Conservation (phyloP, 2,888 invertebrate species). For the Cacoxenus indagator region DNA sequence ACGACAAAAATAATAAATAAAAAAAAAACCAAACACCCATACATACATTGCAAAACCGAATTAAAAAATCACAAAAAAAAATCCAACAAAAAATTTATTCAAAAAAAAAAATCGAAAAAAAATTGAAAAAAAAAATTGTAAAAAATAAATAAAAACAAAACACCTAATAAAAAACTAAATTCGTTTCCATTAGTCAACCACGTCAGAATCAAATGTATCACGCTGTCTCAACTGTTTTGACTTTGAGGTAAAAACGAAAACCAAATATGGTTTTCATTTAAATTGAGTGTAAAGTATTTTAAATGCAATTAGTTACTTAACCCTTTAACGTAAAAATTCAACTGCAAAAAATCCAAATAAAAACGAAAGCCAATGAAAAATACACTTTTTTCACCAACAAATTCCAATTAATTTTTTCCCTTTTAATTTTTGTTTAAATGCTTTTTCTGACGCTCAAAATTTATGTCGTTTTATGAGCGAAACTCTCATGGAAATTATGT, state of each 20-base stretch:
- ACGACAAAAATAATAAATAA: neutral
- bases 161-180: constrained; percentile 31
- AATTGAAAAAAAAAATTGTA: constrained; percentile 31
- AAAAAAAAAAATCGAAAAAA: constrained; percentile 11
- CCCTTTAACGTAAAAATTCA: neutral
- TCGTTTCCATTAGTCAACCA: constrained; percentile 62
- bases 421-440: no score
- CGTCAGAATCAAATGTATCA: constrained; percentile 91
- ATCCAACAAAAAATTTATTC: neutral
- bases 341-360: neutral
- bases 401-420: no score
- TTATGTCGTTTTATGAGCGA: no score
- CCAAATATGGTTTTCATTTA: constrained; percentile 9
- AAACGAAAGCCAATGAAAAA: neutral
- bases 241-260: constrained; percentile 81
- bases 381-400: neutral
- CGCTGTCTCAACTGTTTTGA: constrained; percentile 93
- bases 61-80: neutral
- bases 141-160: constrained; percentile 31
- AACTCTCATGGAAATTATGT: no score
- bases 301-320: neutral
- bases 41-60: neutral
- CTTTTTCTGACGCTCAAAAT: no score
- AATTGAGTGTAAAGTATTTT: neutral
- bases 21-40: neutral